These are phyloP conservation scores for Dysmachus trigonus DNA, from an alignment of 2,888 invertebrate species.

Conservation along the genomic window DNA sequence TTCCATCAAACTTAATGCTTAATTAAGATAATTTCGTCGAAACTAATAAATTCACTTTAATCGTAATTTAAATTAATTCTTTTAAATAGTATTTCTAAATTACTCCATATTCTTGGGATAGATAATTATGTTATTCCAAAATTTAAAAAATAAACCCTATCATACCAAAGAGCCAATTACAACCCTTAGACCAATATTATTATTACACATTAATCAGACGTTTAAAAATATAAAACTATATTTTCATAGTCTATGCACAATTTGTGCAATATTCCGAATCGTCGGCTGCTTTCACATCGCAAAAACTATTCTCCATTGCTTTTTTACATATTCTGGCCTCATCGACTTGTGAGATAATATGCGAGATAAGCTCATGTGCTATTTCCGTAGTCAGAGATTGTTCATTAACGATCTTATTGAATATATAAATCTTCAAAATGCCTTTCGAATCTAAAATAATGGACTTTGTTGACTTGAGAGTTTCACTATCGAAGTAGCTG, in stretches of 20 bases:
- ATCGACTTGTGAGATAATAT: constrained; percentile 32
- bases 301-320: neutral
- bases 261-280: neutral
- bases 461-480: constrained; percentile 33
- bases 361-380: neutral
- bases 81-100: too few species aligned
- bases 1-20: too few species aligned
- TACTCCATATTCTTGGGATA: too few species aligned
- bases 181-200: neutral
- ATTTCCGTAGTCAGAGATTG: constrained; percentile 4
- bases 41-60: too few species aligned
- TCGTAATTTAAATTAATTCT: too few species aligned
- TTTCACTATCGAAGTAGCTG: constrained; percentile 43
- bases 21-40: too few species aligned
- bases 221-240: neutral
- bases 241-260: neutral
- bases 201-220: neutral
- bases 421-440: neutral
- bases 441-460: constrained; percentile 25
- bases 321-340: constrained; percentile 9
- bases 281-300: neutral
- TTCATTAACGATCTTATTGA: neutral
- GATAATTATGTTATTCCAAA: neutral
- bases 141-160: neutral
- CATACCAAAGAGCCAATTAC: neutral